Evolutionary conservation across 2,113 vertebrate species (phyloP), one percentile per base, ranked within the genome.

Genomic region (Mesocricetus auratus): DNA sequence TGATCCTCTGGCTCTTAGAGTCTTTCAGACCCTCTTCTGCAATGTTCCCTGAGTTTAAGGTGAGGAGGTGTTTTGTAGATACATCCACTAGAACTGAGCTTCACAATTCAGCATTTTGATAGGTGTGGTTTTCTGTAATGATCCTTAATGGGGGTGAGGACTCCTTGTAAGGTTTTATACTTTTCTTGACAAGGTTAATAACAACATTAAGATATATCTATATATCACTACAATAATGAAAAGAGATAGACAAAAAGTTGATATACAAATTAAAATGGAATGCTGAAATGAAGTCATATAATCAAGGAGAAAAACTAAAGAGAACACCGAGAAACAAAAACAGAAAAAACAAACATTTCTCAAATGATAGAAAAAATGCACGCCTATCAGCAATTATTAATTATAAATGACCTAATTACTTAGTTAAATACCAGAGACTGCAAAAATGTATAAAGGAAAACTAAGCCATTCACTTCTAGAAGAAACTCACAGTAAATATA

Each of bases 361-460:
- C 29, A 90, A 90, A 77, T 71, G n/a, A 26, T n/a, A 83, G 62
- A 74, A 22, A 88, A 90, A 96, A 47, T 11, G 15, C 75, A 56
- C 71, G 69, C 56, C 7, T 78, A 36, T 68, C 26, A 64, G 21
- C 60, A 83, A 62, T 42, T 83, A 31, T 62, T 83, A 83, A 62
- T 62, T 83, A 62, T 83, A 83, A 62, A 83, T 60, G 81, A 6
- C 56, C 69, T 91, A 73, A 82, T 85, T 29, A 73, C 24, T 17
- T 39, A 93, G 10, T 42, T 94, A 88, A 96, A 87, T 53, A 68
- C 1, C 16, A 83, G 26, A 86, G 36, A 88, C 11, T 83, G 9
- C 79, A 15, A 93, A 71, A 89, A 96, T 73, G n/a, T 7, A 83
- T 62, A 73, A 91, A 93, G 81, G 26, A 62, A 93, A 94, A 82